These are phyloP conservation scores for Minunthozetes semirufus DNA, from an alignment of 2,888 invertebrate species.

Conservation along the genomic window DNA sequence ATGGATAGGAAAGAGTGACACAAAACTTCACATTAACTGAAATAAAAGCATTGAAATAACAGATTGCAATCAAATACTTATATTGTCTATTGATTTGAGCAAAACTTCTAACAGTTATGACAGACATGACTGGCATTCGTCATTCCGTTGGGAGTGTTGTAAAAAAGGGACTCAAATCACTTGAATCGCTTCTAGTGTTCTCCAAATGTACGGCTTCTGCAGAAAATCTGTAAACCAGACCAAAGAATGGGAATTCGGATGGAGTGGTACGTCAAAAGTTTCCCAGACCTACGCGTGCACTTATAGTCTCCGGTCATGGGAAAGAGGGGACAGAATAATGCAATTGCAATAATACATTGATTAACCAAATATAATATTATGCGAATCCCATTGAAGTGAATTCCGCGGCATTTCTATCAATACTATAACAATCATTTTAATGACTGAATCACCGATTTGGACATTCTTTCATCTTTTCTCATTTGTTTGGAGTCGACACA, in stretches of 20 bases:
- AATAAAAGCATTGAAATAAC: background rate
- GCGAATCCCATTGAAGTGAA: background rate
- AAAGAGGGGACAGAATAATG: background rate
- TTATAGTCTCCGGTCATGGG: background rate
- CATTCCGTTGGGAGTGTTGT: background rate
- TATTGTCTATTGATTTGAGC: background rate
- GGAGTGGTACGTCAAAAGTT: conserved; percentile 6
- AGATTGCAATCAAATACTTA: conserved; percentile 15
- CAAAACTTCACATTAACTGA: background rate
- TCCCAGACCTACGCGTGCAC: conserved; percentile 16
- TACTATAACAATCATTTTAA: background rate
- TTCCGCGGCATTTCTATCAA: background rate
- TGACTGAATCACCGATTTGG: background rate
- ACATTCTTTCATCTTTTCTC: background rate
- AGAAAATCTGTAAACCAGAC: background rate
- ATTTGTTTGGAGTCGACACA: background rate
- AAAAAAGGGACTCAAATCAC: background rate
- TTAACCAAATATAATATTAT: background rate
- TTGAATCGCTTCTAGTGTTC: background rate
- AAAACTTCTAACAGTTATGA: background rate
- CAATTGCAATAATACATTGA: conserved; percentile 1
- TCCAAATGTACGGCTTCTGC: background rate
- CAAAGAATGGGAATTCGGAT: conserved; percentile 6
- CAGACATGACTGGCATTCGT: background rate
- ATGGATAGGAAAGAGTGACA: background rate